These are phyloP conservation scores for Plagodis pulveraria DNA, from an alignment of 2,888 invertebrate species.

Conservation along the genomic window DNA sequence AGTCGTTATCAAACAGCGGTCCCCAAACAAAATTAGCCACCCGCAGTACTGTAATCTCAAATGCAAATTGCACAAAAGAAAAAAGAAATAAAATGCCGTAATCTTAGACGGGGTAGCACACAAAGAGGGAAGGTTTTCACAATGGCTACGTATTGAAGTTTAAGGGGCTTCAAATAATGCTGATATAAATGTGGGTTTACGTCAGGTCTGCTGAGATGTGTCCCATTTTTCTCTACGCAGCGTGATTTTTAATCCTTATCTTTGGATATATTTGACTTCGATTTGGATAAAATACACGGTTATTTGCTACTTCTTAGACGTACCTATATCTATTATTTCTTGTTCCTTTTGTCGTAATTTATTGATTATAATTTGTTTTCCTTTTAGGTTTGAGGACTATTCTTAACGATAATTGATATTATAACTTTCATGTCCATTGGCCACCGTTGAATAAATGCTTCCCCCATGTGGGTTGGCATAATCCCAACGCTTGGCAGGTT, in stretches of 20 bases:
- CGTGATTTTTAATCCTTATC: no score
- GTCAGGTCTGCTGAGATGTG: slow-evolving; percentile 6
- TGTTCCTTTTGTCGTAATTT: no score
- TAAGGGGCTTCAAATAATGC: slow-evolving; percentile 33
- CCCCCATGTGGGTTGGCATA: no score
- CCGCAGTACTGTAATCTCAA: slow-evolving; percentile 50
- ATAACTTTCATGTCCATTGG: no score
- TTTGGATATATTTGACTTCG: no score
- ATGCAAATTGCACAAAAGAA: slow-evolving; percentile 56
- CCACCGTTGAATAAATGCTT: no score
- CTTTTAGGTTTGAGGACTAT: no score
- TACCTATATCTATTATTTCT: no score
- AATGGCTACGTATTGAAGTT: slow-evolving; percentile 36
- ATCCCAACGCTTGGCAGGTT: no score
- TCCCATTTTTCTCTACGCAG: neutral
- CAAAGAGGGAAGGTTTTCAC: slow-evolving; percentile 36
- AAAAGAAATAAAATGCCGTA: slow-evolving; percentile 43
- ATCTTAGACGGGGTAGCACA: slow-evolving; percentile 39
- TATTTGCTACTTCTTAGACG: neutral
- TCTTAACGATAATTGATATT: no score
- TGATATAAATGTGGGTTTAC: slow-evolving; percentile 24
- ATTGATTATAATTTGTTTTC: no score
- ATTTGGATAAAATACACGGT: neutral
- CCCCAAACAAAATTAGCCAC: slow-evolving; percentile 51
- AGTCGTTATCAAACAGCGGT: slow-evolving; percentile 31